Evolutionary conservation across 2,113 vertebrate species (phyloP).

Genomic region (Neolamprologus sp.): DNA sequence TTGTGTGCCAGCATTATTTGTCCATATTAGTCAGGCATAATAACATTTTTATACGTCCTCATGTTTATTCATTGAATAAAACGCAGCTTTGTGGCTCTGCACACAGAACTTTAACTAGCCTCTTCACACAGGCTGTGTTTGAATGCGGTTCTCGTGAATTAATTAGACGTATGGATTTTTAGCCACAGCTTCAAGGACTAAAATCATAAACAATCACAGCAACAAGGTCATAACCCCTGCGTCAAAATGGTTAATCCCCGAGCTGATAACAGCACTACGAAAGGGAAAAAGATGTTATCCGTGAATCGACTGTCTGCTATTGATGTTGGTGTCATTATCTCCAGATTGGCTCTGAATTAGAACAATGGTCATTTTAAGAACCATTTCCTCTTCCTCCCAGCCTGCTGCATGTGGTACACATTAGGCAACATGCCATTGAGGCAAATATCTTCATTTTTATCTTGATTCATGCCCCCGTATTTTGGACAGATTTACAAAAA

Average conservation of each 20-base stretch:
- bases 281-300: slow-evolving; percentile 64
- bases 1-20: not conserved
- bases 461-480: slow-evolving; percentile 10
- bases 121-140: not conserved
- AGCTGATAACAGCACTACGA: slow-evolving; percentile 54
- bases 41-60: not conserved
- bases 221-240: slow-evolving; percentile 77
- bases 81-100: not conserved
- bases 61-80: not conserved
- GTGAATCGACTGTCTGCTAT: slow-evolving; percentile 78
- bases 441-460: slow-evolving; percentile 50
- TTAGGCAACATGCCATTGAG: slow-evolving; percentile 63
- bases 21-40: not conserved
- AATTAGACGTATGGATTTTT: slow-evolving; percentile 74
- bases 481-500: slow-evolving; percentile 1
- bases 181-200: slow-evolving; percentile 79
- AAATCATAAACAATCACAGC: slow-evolving; percentile 82
- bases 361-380: slow-evolving; percentile 67
- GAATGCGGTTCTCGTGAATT: slow-evolving; percentile 18
- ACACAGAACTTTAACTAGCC: not conserved
- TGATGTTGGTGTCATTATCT: slow-evolving; percentile 78
- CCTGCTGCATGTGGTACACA: slow-evolving; percentile 61
- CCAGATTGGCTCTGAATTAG: slow-evolving; percentile 80
- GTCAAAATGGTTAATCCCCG: slow-evolving; percentile 79
- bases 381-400: slow-evolving; percentile 62